These are phyloP conservation scores for Caenorhabditis afra DNA, from an alignment of 2,888 invertebrate species.

Conservation along the genomic window DNA sequence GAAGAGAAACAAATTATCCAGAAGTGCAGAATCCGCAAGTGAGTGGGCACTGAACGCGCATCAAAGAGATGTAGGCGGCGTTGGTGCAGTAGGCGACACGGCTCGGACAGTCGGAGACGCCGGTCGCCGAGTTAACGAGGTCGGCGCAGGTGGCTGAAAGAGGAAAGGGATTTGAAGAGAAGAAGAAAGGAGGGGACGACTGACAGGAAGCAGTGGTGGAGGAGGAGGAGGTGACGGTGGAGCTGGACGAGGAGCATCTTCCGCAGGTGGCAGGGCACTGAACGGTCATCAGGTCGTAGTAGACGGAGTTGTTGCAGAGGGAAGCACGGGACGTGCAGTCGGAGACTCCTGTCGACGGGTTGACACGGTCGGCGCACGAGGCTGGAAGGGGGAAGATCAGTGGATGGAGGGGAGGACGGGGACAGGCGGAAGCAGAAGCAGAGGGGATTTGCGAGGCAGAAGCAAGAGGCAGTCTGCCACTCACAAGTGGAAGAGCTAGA, in stretches of 20 bases:
- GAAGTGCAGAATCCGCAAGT: conserved; percentile 62
- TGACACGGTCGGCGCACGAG: conserved; percentile 50
- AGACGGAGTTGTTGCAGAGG: conserved; percentile 59
- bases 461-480: conserved; percentile 35
- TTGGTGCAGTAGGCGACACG: conserved; percentile 51
- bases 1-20: conserved; percentile 25
- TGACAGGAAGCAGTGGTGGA: conserved; percentile 35
- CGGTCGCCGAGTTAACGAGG: conserved; percentile 52
- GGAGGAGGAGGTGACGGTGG: conserved; percentile 27
- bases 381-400: conserved; percentile 28
- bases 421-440: conserved; percentile 25
- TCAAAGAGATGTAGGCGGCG: conserved; percentile 47
- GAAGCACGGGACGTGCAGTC: conserved; percentile 51
- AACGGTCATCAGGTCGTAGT: conserved; percentile 53
- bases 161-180: neutral
- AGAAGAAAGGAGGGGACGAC: neutral
- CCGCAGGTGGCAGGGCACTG: conserved; percentile 61
- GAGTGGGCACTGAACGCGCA: conserved; percentile 60
- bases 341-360: conserved; percentile 56
- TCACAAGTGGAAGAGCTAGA: conserved; percentile 30
- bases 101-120: conserved; percentile 62
- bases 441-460: neutral
- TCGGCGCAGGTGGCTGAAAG: conserved; percentile 55
- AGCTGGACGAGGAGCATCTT: conserved; percentile 44
- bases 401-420: neutral